These are phyloP conservation scores for Paracentrotus lividus DNA, from an alignment of 53 echinoderm and acorn worm genomes.

Conservation along the genomic window DNA sequence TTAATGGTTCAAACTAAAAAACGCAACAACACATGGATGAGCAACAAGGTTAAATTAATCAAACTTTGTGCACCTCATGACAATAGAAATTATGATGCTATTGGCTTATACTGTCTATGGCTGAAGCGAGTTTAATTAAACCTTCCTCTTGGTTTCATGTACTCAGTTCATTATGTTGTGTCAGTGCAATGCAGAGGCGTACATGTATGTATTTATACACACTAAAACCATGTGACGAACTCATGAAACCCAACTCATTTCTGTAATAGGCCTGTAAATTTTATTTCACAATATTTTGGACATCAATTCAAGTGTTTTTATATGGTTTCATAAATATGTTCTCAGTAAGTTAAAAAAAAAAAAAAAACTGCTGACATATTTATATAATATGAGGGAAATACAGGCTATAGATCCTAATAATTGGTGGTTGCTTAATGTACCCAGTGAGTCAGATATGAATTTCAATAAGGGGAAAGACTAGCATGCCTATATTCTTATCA, in stretches of 20 bases:
- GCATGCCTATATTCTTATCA: not conserved
- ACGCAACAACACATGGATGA: too few relatives aligned
- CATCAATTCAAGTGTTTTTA: not conserved
- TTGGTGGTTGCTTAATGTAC: not conserved
- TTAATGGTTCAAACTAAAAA: too few relatives aligned
- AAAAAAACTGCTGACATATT: not conserved
- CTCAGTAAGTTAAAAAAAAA: too few relatives aligned
- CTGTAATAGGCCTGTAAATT: not conserved
- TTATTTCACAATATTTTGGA: not conserved
- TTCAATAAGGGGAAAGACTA: not conserved
- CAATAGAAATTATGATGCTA: not conserved
- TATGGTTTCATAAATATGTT: slow-evolving; percentile 15
- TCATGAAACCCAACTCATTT: not conserved
- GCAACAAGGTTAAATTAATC: too few relatives aligned
- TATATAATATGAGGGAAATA: not conserved
- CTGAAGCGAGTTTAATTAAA: not conserved
- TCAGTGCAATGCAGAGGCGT: not conserved
- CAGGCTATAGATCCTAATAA: too few relatives aligned
- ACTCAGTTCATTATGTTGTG: not conserved
- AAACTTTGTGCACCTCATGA: not conserved
- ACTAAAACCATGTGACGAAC: slow-evolving; percentile 5
- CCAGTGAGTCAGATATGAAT: slow-evolving; percentile 22
- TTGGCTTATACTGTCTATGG: not conserved
- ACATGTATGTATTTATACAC: not conserved
- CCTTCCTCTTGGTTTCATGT: not conserved